phyloP scores from a whole-genome alignment of 2,113 vertebrate species.

The Actenoides hombroni region DNA sequence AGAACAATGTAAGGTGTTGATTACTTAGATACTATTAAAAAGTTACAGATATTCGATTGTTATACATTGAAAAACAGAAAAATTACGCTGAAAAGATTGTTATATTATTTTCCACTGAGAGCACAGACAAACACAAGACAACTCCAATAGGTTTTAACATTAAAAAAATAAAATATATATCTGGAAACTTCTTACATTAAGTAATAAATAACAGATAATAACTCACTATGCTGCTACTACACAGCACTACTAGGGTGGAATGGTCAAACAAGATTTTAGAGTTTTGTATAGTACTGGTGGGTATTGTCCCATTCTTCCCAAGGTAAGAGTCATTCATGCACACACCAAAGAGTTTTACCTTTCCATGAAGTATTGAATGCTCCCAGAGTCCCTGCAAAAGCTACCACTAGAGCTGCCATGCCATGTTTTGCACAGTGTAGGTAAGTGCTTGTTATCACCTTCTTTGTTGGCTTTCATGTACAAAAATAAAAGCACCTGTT shows the following conservation, averaged over 20 bases:
- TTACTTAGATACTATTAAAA: neutral
- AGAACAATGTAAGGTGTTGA: neutral
- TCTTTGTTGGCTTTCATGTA: neutral
- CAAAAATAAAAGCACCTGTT: neutral
- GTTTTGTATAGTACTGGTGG: neutral
- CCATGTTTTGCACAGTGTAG: accelerated
- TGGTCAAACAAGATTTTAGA: neutral
- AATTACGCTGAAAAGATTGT: neutral
- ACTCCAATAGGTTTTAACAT: neutral
- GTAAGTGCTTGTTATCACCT: neutral
- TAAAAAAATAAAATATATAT: neutral
- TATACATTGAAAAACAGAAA: neutral
- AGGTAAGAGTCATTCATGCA: neutral
- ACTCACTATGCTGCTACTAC: neutral
- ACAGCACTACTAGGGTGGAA: neutral
- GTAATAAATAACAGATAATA: neutral
- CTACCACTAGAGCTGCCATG: neutral
- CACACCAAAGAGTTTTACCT: neutral
- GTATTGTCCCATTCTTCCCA: neutral
- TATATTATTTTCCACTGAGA: neutral
- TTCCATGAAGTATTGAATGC: neutral
- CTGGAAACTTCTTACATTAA: neutral
- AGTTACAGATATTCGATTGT: neutral
- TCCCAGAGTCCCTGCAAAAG: neutral
- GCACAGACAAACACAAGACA: neutral